phyloP scores from a whole-genome alignment of 2,888 invertebrate species.

The Leucozona laternaria region DNA sequence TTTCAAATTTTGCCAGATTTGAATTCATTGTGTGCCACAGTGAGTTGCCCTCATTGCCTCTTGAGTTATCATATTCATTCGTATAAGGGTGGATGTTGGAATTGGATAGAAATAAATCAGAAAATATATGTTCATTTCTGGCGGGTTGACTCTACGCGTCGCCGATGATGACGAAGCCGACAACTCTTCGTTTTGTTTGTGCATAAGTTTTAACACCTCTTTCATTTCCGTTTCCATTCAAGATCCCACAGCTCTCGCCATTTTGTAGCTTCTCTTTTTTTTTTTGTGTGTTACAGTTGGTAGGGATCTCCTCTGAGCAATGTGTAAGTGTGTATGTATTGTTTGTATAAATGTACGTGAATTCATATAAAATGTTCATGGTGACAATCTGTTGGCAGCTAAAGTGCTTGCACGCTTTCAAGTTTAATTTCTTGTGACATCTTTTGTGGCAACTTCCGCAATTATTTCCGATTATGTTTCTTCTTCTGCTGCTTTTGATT shows the following conservation, averaged over 20 bases:
- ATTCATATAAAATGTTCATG: slow-evolving; percentile 41
- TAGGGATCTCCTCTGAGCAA: not conserved
- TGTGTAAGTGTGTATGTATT: not conserved
- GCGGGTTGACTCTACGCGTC: not conserved
- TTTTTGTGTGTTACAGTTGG: not conserved
- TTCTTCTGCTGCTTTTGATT: slow-evolving; percentile 58
- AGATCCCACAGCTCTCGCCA: not conserved
- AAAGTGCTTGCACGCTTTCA: slow-evolving; percentile 75
- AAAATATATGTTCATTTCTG: slow-evolving; percentile 18
- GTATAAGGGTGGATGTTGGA: not conserved
- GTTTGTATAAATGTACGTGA: not conserved
- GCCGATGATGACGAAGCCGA: slow-evolving; percentile 5
- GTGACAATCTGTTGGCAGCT: slow-evolving; percentile 74
- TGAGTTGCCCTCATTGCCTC: not conserved
- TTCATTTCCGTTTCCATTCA: slow-evolving; percentile 25
- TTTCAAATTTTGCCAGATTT: not conserved
- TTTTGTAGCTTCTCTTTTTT: not conserved
- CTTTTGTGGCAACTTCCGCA: slow-evolving; percentile 74
- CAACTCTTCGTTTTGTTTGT: slow-evolving; percentile 65
- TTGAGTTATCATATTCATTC: not conserved
- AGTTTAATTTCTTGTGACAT: slow-evolving; percentile 75
- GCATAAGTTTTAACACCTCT: slow-evolving; percentile 53
- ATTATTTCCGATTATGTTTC: slow-evolving; percentile 74
- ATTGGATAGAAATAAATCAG: slow-evolving; percentile 55
- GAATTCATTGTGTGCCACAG: not conserved